phyloP scores from a whole-genome alignment of 2,797 vertebrate species.

The Macropodus opercularis region DNA sequence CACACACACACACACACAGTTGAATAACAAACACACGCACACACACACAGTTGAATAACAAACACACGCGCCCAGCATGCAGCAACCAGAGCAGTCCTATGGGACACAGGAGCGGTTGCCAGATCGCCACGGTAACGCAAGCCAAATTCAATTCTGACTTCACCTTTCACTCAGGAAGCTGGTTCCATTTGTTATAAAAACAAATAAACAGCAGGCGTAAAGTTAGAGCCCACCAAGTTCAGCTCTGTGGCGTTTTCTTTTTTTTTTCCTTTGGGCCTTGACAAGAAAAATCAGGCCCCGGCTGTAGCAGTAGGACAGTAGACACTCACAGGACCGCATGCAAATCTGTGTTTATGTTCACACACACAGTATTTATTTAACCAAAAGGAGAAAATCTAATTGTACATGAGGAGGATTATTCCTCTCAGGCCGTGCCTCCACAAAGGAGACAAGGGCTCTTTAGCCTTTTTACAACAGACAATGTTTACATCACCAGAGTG shows the following conservation, averaged over 20 bases:
- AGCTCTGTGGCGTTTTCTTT: constrained; percentile 31
- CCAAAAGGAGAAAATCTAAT: constrained; percentile 77
- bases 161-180: constrained; percentile 79
- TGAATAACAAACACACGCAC: constrained; percentile 46
- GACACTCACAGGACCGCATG: constrained; percentile 57
- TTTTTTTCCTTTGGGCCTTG: constrained; percentile 33
- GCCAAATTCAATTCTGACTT: constrained; percentile 83
- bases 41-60: constrained; percentile 66
- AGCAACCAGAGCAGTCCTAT: constrained; percentile 76
- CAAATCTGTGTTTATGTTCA: constrained; percentile 77
- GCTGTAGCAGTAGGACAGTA: constrained; percentile 31
- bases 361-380: constrained; percentile 80
- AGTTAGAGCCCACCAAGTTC: constrained; percentile 65
- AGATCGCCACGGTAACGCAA: constrained; percentile 81
- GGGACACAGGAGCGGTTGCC: constrained; percentile 75
- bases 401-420: constrained; percentile 72
- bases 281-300: constrained; percentile 62
- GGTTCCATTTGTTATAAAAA: constrained; percentile 75
- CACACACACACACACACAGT: constrained; percentile 44
- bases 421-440: constrained; percentile 54
- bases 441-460: constrained; percentile 51
- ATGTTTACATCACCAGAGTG: constrained; percentile 68
- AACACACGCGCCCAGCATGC: constrained; percentile 74
- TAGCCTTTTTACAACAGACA: constrained; percentile 53
- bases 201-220: constrained; percentile 77